Conservation (phyloP, 2,113 vertebrate species). For the Misgurnus mizolepis region DNA sequence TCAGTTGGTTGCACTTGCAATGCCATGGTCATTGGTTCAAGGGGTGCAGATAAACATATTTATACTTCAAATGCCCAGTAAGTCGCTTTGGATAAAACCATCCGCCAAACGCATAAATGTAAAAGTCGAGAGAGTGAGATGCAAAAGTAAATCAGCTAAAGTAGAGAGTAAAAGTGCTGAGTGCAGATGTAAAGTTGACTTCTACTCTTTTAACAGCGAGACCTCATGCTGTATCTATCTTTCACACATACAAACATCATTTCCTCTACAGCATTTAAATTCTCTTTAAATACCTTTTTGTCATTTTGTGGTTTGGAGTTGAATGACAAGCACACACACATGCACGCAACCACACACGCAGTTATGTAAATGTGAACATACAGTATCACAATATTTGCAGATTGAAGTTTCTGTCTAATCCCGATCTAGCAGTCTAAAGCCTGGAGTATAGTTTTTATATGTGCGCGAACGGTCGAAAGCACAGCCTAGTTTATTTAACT, state of each 20-base stretch:
- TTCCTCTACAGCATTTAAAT: background rate
- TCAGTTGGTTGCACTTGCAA: background rate
- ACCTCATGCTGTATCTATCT: conserved; percentile 43
- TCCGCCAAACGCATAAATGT: conserved; percentile 1
- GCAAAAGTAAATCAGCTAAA: conserved; percentile 38
- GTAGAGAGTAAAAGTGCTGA: conserved; percentile 54
- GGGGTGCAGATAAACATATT: background rate
- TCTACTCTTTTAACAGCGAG: conserved; percentile 37
- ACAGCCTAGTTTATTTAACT: too few species aligned
- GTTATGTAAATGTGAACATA: background rate
- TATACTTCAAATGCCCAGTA: background rate
- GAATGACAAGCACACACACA: background rate
- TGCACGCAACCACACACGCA: background rate
- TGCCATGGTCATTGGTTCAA: too few species aligned
- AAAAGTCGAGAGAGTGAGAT: background rate
- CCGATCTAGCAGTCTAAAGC: too few species aligned
- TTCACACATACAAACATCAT: conserved; percentile 17
- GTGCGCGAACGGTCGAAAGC: too few species aligned
- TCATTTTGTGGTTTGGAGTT: background rate
- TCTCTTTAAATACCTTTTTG: background rate
- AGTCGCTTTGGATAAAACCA: conserved; percentile 11
- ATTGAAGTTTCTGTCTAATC: too few species aligned
- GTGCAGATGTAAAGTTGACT: conserved; percentile 56
- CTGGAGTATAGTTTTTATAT: too few species aligned
- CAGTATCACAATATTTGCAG: too few species aligned